Evolutionary conservation across 2,113 vertebrate genomes (phyloP).

Genomic region (Cyprinodon tularosa): DNA sequence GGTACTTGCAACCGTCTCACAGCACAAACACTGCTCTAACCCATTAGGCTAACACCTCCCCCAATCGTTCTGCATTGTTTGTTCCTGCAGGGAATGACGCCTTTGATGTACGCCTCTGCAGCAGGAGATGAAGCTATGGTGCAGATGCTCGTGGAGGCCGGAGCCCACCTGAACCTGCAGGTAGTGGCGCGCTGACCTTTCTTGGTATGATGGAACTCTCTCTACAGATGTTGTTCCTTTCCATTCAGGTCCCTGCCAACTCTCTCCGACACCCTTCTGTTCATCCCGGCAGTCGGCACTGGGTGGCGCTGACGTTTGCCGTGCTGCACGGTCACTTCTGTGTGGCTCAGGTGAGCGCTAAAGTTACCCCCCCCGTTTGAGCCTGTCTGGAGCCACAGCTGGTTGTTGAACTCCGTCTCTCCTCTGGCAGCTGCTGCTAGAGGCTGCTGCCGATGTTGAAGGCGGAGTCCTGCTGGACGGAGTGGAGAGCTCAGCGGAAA

Average conservation of each 20-base stretch:
- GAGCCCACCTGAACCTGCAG: conserved; percentile 84
- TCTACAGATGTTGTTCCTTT: neutral
- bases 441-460: conserved; percentile 92
- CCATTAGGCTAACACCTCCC: no score
- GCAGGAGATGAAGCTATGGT: conserved; percentile 95
- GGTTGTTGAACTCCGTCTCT: neutral
- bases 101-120: conserved; percentile 92
- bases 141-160: conserved; percentile 92
- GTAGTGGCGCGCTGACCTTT: conserved; percentile 37
- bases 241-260: conserved; percentile 84
- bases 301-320: conserved; percentile 89
- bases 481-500: conserved; percentile 87
- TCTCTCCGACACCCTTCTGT: conserved; percentile 84
- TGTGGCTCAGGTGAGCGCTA: conserved; percentile 43
- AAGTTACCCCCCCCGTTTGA: no score
- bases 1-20: no score
- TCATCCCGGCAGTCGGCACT: conserved; percentile 89
- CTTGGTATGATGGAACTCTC: neutral
- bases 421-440: conserved; percentile 86
- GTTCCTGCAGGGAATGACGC: conserved; percentile 87
- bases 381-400: neutral
- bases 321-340: conserved; percentile 88
- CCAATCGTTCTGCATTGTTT: neutral
- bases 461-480: conserved; percentile 82
- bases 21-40: no score